phyloP scores from a whole-genome alignment of 2,888 invertebrate species.

The Acronicta aceris region DNA sequence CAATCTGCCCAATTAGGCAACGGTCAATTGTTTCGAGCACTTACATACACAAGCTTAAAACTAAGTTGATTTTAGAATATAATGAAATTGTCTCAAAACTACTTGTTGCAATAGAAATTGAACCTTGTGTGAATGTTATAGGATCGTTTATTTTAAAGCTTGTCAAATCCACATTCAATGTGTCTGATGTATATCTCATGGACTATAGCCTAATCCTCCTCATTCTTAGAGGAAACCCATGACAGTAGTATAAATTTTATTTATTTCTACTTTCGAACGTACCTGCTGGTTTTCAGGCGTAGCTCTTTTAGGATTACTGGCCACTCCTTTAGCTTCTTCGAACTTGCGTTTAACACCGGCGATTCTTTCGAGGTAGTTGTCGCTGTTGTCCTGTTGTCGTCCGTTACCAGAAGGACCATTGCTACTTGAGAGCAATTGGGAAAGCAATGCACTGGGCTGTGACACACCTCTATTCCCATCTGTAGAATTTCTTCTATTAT shows the following conservation, averaged over 20 bases:
- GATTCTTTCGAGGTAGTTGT: conserved; percentile 78
- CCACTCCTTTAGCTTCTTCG: conserved; percentile 89
- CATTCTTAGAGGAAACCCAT: no score
- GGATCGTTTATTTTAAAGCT: no score
- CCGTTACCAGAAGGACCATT: conserved; percentile 78
- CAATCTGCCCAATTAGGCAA: no score
- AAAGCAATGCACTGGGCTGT: conserved; percentile 88
- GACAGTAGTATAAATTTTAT: no score
- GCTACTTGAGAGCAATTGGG: conserved; percentile 82
- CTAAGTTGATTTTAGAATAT: no score
- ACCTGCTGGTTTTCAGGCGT: conserved; percentile 87
- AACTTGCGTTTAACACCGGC: conserved; percentile 82
- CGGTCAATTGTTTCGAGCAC: no score
- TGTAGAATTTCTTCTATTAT: conserved; percentile 82
- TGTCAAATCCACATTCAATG: no score
- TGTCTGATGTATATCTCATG: background rate
- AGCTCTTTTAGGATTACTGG: conserved; percentile 89
- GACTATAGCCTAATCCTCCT: no score
- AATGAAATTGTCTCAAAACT: no score
- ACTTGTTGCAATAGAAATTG: no score
- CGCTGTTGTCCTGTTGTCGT: conserved; percentile 73
- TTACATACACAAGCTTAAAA: no score
- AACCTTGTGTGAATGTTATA: no score
- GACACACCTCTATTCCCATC: conserved; percentile 69
- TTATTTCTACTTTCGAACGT: background rate